These are phyloP conservation scores for Gobio gobio DNA, from an alignment of 2,113 vertebrate genomes.

Conservation along the genomic window DNA sequence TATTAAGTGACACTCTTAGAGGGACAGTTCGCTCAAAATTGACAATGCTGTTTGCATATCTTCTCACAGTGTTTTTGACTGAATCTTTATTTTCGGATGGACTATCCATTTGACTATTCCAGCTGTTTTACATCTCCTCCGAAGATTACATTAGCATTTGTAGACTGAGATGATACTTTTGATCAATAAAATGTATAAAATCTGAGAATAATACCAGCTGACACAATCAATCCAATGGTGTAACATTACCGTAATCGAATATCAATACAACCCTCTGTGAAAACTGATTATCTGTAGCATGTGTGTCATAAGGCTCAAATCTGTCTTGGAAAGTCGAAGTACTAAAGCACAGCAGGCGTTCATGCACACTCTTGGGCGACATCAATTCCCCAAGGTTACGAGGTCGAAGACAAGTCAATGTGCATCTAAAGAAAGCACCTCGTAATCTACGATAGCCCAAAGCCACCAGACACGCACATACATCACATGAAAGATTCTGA, in stretches of 20 bases:
- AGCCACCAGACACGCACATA: constrained; percentile 22
- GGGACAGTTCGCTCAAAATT: background rate
- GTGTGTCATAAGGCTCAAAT: background rate
- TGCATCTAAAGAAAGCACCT: constrained; percentile 23
- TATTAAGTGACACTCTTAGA: background rate
- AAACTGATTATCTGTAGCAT: background rate
- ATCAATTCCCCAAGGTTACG: constrained; percentile 8
- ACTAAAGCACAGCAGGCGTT: constrained; percentile 6
- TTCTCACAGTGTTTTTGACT: too few species aligned
- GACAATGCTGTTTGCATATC: background rate
- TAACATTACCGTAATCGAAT: background rate
- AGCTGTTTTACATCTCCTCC: too few species aligned
- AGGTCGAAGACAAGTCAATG: constrained; percentile 24
- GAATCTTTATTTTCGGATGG: too few species aligned
- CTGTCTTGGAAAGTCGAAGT: background rate
- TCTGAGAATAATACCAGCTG: too few species aligned
- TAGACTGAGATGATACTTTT: too few species aligned
- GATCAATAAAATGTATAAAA: too few species aligned
- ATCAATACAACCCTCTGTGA: background rate
- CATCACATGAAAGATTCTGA: constrained; percentile 32
- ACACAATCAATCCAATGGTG: too few species aligned
- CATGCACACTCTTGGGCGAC: background rate
- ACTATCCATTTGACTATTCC: too few species aligned
- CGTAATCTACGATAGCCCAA: constrained; percentile 31
- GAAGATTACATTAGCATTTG: too few species aligned